A percentile compares a stretch with the other conserved stretches of the same genome.
phyloP scores from a whole-genome alignment of 2,888 invertebrate genomes.

The Dysmachus trigonus region DNA sequence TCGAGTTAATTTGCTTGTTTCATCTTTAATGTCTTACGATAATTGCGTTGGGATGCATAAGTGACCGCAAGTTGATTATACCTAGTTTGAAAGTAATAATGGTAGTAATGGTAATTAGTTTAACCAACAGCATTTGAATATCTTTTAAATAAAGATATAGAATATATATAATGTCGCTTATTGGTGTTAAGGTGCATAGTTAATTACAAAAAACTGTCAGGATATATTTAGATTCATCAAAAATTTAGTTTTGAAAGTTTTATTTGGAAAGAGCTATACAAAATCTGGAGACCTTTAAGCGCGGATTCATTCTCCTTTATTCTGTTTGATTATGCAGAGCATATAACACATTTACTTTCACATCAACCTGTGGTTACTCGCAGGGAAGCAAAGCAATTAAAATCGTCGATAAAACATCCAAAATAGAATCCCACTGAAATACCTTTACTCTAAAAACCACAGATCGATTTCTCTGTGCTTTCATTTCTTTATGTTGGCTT shows the following conservation, averaged over 20 bases:
- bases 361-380: not conserved
- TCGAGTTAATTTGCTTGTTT: not conserved
- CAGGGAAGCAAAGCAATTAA: not conserved
- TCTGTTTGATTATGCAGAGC: not conserved
- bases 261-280: not conserved
- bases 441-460: not conserved
- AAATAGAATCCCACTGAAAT: not conserved
- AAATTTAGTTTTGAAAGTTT: too few relatives aligned
- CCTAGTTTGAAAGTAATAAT: not conserved
- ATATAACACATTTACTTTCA: not conserved
- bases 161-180: too few relatives aligned
- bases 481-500: not conserved
- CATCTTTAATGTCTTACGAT: not conserved
- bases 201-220: too few relatives aligned
- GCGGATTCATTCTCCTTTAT: not conserved
- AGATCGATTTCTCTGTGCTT: not conserved
- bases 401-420: not conserved
- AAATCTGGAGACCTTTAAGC: not conserved
- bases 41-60: not conserved
- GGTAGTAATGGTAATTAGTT: too few relatives aligned
- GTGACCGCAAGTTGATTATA: not conserved
- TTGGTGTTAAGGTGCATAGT: too few relatives aligned
- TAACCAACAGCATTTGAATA: too few relatives aligned
- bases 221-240: not conserved
- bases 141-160: too few relatives aligned